phyloP scores from a whole-genome alignment of 2,888 invertebrate species.

The Drosophila recens region DNA sequence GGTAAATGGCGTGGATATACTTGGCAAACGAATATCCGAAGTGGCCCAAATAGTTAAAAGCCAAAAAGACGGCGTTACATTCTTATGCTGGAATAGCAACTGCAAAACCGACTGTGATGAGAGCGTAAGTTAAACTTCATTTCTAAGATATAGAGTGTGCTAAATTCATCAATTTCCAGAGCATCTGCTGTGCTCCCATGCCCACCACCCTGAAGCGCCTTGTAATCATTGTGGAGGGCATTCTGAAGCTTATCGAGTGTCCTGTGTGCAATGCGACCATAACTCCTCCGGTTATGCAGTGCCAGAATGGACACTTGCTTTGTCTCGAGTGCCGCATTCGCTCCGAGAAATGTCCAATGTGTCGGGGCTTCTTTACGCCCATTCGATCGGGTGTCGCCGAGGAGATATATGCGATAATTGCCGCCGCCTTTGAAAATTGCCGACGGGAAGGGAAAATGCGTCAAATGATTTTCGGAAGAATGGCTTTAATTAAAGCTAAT shows the following conservation, averaged over 20 bases:
- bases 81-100: constrained; percentile 86
- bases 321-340: constrained; percentile 88
- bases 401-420: constrained; percentile 86
- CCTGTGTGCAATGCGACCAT: constrained; percentile 89
- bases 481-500: constrained; percentile 51
- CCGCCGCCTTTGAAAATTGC: constrained; percentile 86
- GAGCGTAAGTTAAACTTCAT: constrained; percentile 37
- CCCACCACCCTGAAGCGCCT: constrained; percentile 86
- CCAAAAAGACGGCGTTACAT: constrained; percentile 84
- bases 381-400: constrained; percentile 87
- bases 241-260: constrained; percentile 87
- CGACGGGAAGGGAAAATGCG: constrained; percentile 85
- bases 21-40: constrained; percentile 86
- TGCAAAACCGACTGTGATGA: constrained; percentile 85
- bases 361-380: constrained; percentile 86
- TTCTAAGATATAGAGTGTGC: background rate
- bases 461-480: constrained; percentile 85
- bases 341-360: constrained; percentile 88
- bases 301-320: constrained; percentile 89
- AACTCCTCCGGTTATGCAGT: constrained; percentile 88
- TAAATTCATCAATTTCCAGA: constrained; percentile 59
- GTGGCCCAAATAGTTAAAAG: constrained; percentile 86
- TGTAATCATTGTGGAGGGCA: constrained; percentile 86
- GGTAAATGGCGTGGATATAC: constrained; percentile 87
- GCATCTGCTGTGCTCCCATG: constrained; percentile 87